Evolutionary conservation across 2,113 vertebrate species (phyloP).

Genomic region (Osmerus eperlanus): DNA sequence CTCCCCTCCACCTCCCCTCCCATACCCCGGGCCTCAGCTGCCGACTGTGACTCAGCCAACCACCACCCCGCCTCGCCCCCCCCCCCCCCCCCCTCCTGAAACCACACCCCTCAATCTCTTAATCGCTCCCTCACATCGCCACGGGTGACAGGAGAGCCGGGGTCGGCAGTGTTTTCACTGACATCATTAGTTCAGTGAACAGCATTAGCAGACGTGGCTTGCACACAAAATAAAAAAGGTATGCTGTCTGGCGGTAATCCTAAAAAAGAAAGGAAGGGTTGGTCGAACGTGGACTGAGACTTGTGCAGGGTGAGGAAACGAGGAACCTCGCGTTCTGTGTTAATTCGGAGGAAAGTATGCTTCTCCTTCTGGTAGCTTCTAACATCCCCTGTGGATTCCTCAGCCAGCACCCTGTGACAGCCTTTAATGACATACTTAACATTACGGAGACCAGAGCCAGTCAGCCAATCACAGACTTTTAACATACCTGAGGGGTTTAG

Average conservation of each 20-base stretch:
- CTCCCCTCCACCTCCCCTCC: no score
- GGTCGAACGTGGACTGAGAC: conserved; percentile 5
- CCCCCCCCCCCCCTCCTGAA: neutral
- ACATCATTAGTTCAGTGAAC: conserved; percentile 40
- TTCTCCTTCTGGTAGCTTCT: conserved; percentile 12
- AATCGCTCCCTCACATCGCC: neutral
- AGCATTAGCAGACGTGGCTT: conserved; percentile 2
- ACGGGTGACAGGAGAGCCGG: neutral
- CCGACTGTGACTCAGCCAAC: conserved; percentile 22
- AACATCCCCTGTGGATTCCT: conserved; percentile 34
- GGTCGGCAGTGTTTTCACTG: conserved; percentile 22
- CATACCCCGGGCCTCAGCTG: no score
- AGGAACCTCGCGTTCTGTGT: conserved; percentile 4
- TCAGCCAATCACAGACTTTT: conserved; percentile 58
- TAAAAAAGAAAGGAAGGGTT: neutral
- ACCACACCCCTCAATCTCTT: neutral
- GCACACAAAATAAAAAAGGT: neutral
- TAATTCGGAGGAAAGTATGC: conserved; percentile 14
- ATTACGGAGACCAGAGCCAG: conserved; percentile 52
- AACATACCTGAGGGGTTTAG: conserved; percentile 59
- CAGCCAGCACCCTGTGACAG: conserved; percentile 49
- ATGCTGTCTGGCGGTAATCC: neutral
- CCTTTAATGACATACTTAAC: conserved; percentile 63
- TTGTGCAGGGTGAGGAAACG: neutral
- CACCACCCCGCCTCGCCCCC: neutral